These are phyloP conservation scores for Brachionus rotundiformis DNA, from an alignment of 1,140 invertebrate species.

Conservation along the genomic window DNA sequence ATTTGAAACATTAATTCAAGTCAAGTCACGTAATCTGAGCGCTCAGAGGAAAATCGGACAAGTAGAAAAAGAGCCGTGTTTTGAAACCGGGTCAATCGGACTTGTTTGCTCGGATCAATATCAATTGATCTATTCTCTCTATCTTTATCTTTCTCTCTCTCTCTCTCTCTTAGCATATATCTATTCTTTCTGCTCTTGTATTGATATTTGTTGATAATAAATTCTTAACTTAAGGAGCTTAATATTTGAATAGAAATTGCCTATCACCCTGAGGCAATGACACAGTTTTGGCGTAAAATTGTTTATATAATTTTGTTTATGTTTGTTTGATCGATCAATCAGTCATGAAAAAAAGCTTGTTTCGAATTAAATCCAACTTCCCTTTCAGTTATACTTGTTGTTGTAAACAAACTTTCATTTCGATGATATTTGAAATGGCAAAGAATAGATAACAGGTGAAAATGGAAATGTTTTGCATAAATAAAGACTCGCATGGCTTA, in stretches of 20 bases:
- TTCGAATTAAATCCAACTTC: slow-evolving; percentile 44
- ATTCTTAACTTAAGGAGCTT: slow-evolving; percentile 39
- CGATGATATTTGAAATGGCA: slow-evolving; percentile 32
- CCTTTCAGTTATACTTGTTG: slow-evolving; percentile 13
- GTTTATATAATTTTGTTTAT: slow-evolving; percentile 50
- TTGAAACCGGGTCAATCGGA: slow-evolving; percentile 22
- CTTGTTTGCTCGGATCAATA: slow-evolving; percentile 18
- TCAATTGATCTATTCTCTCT: background rate
- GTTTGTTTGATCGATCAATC: slow-evolving; percentile 40
- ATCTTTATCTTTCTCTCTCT: no score
- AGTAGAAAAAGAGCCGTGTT: background rate
- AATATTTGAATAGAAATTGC: background rate
- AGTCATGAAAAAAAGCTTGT: slow-evolving; percentile 39
- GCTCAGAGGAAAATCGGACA: background rate
- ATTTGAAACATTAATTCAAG: slow-evolving; percentile 21
- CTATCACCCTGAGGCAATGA: slow-evolving; percentile 38
- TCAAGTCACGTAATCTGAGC: slow-evolving; percentile 31
- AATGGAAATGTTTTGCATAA: slow-evolving; percentile 32
- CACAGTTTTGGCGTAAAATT: slow-evolving; percentile 23
- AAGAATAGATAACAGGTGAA: slow-evolving; percentile 50
- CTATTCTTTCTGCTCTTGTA: background rate
- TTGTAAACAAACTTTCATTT: slow-evolving; percentile 20
- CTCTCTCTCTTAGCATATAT: background rate
- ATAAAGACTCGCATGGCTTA: slow-evolving; percentile 40
- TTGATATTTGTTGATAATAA: background rate